Percentiles rank a stretch among this genome's conserved stretches.
Evolutionary conservation across 2,797 vertebrate species (phyloP).

Genomic region (Harpagifer antarcticus): DNA sequence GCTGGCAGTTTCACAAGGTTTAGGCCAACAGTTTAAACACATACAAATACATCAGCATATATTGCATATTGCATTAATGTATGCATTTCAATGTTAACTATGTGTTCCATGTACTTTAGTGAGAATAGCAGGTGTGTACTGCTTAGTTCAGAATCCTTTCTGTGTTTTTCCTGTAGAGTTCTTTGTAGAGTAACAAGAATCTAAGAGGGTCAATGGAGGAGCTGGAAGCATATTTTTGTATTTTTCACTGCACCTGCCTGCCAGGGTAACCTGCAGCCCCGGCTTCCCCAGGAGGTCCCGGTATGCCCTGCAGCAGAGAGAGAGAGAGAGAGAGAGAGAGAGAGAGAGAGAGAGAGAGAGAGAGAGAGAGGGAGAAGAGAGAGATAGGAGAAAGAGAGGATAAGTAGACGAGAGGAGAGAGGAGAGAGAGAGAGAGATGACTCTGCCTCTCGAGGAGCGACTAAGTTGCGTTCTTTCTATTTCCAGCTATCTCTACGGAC

Average conservation of each 20-base stretch:
- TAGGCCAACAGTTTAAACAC: conserved; percentile 7
- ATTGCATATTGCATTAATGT: neutral
- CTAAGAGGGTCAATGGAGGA: conserved; percentile 44
- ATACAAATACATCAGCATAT: neutral
- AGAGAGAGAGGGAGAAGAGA: conserved; percentile 31
- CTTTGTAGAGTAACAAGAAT: conserved; percentile 39
- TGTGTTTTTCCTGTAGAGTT: conserved; percentile 40
- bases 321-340: conserved; percentile 60
- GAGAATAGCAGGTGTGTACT: neutral
- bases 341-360: conserved; percentile 53
- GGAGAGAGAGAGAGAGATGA: no score
- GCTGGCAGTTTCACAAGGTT: neutral
- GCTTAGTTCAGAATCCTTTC: neutral
- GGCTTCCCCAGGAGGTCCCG: conserved; percentile 87
- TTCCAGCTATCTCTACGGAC: no score
- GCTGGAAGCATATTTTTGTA: conserved; percentile 71
- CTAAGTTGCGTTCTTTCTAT: no score
- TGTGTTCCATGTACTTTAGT: neutral
- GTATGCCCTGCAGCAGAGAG: conserved; percentile 87
- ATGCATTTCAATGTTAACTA: neutral
- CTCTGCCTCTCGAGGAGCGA: no score
- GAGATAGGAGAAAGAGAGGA: conserved; percentile 37
- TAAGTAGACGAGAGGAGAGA: no score
- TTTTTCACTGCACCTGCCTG: conserved; percentile 99
- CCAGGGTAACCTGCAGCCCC: conserved; percentile 97